Conservation (phyloP, 1,140 invertebrate species). For the Cecropterus lyciades region DNA sequence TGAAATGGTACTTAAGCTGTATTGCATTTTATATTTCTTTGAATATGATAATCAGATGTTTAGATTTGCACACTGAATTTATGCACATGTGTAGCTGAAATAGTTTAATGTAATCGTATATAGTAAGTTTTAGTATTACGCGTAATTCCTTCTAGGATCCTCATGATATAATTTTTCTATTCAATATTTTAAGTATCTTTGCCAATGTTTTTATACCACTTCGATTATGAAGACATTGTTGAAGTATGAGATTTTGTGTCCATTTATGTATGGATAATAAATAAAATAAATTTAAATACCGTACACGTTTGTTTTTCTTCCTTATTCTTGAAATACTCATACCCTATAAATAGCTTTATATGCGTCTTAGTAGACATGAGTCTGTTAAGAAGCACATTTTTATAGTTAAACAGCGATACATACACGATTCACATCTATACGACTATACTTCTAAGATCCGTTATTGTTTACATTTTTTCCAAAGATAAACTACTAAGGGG, state of each 20-base stretch:
- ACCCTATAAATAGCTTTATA: too few relatives aligned
- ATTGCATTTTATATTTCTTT: conserved; percentile 37
- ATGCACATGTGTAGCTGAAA: conserved; percentile 51
- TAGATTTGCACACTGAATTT: conserved; percentile 60
- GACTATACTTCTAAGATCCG: too few relatives aligned
- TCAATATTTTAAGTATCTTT: conserved; percentile 70
- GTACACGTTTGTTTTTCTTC: conserved; percentile 45
- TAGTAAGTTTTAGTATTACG: conserved; percentile 67
- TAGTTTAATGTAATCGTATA: conserved; percentile 69
- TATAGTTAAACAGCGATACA: too few relatives aligned
- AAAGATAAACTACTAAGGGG: too few relatives aligned
- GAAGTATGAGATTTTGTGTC: conserved; percentile 71
- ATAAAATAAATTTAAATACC: conserved; percentile 68
- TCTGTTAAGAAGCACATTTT: too few relatives aligned
- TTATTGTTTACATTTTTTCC: too few relatives aligned
- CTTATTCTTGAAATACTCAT: too few relatives aligned
- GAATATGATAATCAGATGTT: conserved; percentile 25
- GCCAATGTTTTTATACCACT: conserved; percentile 72
- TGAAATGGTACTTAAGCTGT: conserved; percentile 33
- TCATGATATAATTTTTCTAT: conserved; percentile 78
- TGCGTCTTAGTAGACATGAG: too few relatives aligned
- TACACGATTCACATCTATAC: too few relatives aligned
- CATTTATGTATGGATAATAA: conserved; percentile 80
- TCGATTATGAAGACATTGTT: conserved; percentile 71
- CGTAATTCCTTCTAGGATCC: conserved; percentile 72